Evolutionary conservation across 1,140 invertebrate species (phyloP).

Genomic region (Bombus pascuorum): DNA sequence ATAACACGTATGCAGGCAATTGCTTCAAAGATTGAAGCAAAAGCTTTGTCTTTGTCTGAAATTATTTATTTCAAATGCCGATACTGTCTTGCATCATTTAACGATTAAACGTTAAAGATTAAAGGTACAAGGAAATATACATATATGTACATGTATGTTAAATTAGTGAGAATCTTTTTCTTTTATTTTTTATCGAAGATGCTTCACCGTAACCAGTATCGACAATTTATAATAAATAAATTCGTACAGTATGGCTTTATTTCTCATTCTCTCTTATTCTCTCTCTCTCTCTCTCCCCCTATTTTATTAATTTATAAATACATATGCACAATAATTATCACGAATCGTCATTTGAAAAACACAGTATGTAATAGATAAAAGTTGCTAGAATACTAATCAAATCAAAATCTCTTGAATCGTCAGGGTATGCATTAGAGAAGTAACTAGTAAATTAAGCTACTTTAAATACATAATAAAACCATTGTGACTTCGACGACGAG

Average conservation of each 20-base stretch:
- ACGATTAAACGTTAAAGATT: conserved; percentile 33
- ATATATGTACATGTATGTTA: conserved; percentile 24
- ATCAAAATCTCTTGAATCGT: conserved; percentile 41
- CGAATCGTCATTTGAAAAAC: conserved; percentile 50
- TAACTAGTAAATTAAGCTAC: conserved; percentile 50
- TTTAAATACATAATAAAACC: conserved; percentile 45
- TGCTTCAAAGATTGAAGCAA: conserved; percentile 46
- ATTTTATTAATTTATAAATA: conserved; percentile 56
- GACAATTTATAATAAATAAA: conserved; percentile 66
- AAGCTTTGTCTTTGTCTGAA: conserved; percentile 52
- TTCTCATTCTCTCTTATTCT: conserved; percentile 34
- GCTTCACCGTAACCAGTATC: conserved; percentile 15
- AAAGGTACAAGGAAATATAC: conserved; percentile 32
- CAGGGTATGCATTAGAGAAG: conserved; percentile 34
- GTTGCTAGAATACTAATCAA: conserved; percentile 41
- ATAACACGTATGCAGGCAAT: conserved; percentile 40
- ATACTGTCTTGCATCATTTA: conserved; percentile 27
- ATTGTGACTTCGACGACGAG: conserved; percentile 54
- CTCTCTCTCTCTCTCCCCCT: conserved; percentile 28
- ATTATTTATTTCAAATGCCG: conserved; percentile 62
- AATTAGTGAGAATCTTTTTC: conserved; percentile 23
- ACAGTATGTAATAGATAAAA: conserved; percentile 28
- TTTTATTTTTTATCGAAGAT: not conserved
- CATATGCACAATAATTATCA: conserved; percentile 61
- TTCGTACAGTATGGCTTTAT: conserved; percentile 58